Percentiles rank a stretch among this genome's conserved stretches.
Conservation (phyloP, 2,113 vertebrate species). For the Actenoides hombroni region DNA sequence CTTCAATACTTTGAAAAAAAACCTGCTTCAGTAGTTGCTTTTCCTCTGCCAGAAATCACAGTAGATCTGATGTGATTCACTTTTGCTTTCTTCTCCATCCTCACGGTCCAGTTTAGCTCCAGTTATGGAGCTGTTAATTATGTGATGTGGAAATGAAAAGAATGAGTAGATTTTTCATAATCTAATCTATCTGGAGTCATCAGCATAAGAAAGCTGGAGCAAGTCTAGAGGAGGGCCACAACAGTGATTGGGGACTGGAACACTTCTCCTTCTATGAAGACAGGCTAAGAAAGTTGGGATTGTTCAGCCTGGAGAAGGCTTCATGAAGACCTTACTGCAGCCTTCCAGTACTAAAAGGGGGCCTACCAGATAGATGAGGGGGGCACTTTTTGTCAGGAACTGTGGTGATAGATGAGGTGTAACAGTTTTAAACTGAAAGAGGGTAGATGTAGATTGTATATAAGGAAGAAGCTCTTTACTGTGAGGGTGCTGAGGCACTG, state of each 20-base stretch:
- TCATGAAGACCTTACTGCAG: background rate
- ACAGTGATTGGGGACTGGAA: background rate
- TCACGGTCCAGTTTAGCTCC: background rate
- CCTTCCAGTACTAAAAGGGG: background rate
- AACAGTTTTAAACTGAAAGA: background rate
- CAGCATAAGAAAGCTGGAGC: background rate
- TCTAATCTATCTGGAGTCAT: background rate
- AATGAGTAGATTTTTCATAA: background rate
- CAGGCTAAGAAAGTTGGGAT: background rate
- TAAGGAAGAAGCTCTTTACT: background rate
- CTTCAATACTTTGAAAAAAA: background rate
- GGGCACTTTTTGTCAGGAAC: background rate
- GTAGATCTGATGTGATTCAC: background rate
- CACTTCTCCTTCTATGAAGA: background rate
- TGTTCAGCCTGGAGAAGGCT: background rate
- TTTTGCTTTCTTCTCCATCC: background rate
- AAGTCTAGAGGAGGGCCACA: background rate
- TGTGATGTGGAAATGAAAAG: background rate
- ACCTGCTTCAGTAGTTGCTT: background rate
- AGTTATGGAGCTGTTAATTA: background rate
- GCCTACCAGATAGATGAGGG: background rate
- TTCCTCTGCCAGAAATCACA: background rate
- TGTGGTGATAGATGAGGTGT: background rate
- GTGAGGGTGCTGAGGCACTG: background rate
- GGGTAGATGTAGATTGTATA: background rate